These are phyloP conservation scores for Periplaneta americana DNA, from an alignment of 1,140 invertebrate genomes.

Conservation along the genomic window DNA sequence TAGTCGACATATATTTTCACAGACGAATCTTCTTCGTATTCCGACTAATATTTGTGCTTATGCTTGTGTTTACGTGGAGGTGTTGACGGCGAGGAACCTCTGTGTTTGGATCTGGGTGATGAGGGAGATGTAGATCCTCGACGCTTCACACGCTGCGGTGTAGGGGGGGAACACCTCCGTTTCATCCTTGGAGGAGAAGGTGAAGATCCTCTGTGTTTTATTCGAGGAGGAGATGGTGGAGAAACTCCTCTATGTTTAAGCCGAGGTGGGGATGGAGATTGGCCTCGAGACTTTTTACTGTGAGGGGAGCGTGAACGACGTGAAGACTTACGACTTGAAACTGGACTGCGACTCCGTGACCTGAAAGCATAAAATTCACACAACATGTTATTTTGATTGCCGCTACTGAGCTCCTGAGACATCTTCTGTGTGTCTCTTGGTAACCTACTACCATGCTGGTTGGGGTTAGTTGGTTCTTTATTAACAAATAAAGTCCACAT, in stretches of 20 bases:
- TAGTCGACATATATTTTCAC: no score
- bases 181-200: constrained; percentile 8
- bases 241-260: constrained; percentile 1
- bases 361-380: no score
- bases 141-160: constrained; percentile 38
- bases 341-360: constrained; percentile 40
- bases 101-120: constrained; percentile 39
- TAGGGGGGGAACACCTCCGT: constrained; percentile 32
- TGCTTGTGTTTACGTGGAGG: constrained; percentile 41
- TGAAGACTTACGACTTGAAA: constrained; percentile 15
- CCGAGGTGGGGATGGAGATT: constrained; percentile 16
- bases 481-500: no score
- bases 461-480: no score
- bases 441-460: no score
- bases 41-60: constrained; percentile 34
- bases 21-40: no score
- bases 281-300: constrained; percentile 8
- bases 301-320: constrained; percentile 14
- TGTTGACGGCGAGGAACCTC: constrained; percentile 23
- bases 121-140: constrained; percentile 38
- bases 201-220: constrained; percentile 3
- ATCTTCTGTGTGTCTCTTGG: no score
- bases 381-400: no score
- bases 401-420: no score
- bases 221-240: constrained; percentile 3